A percentile compares a stretch with the other conserved stretches of the same genome.
Conservation (phyloP, 1,140 invertebrate species). For the Bombus confusus region DNA sequence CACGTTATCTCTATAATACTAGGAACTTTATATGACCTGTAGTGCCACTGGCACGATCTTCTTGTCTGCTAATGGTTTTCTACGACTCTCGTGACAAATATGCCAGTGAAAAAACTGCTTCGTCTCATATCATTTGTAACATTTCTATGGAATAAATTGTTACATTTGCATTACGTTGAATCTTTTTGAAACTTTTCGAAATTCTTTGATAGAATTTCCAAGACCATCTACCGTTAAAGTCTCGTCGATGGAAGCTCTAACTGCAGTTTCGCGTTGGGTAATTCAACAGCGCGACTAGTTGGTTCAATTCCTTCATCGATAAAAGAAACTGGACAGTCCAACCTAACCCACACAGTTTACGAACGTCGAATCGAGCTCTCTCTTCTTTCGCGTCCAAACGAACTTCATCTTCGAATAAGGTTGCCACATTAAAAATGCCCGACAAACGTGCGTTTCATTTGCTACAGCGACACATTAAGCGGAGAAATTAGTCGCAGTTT, state of each 20-base stretch:
- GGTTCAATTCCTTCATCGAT: neutral
- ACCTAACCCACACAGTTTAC: neutral
- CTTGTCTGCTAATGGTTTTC: neutral
- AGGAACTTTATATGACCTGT: neutral
- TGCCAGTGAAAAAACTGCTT: neutral
- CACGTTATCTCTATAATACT: neutral
- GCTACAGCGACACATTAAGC: neutral
- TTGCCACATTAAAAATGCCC: neutral
- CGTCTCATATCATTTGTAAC: neutral
- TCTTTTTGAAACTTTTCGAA: neutral
- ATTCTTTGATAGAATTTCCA: neutral
- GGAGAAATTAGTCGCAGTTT: conserved; percentile 34
- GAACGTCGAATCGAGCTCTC: neutral
- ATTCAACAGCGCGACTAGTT: neutral
- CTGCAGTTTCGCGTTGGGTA: neutral
- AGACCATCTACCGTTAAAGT: neutral
- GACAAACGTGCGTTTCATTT: neutral
- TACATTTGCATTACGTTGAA: neutral
- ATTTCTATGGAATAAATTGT: neutral
- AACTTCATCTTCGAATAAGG: neutral
- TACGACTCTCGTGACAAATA: neutral
- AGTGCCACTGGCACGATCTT: no score
- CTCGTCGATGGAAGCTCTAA: neutral
- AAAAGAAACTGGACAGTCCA: neutral
- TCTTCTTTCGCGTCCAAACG: no score